Percentiles rank a stretch among this genome's conserved stretches.
Evolutionary conservation across 2,797 vertebrate genomes (phyloP).

Genomic region (Spheniscus humboldti): DNA sequence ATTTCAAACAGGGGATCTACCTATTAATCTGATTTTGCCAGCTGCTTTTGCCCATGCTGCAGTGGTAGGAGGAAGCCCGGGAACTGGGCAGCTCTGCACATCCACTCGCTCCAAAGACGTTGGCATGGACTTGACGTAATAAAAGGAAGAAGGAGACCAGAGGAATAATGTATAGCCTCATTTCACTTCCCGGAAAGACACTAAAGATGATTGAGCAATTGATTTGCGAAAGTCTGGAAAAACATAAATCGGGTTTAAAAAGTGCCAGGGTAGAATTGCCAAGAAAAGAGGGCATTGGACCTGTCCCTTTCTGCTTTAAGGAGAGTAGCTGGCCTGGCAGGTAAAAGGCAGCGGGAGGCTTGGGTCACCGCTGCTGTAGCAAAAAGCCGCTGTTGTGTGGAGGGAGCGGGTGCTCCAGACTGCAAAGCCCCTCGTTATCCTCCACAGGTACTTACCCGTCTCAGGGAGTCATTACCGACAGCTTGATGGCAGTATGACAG

Average conservation of each 20-base stretch:
- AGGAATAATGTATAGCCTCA: background rate
- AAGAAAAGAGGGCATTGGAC: background rate
- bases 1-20: background rate
- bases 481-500: background rate
- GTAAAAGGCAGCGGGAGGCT: background rate
- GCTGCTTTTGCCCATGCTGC: background rate
- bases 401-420: background rate
- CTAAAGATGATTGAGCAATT: constrained; percentile 9
- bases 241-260: background rate
- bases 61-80: background rate
- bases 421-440: background rate
- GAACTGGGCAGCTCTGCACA: background rate
- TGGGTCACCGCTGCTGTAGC: background rate
- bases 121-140: background rate
- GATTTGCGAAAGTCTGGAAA: background rate
- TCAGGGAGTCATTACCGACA: background rate
- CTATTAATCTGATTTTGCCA: background rate
- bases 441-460: background rate
- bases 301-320: background rate
- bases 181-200: constrained; percentile 47
- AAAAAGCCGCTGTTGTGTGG: background rate
- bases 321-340: background rate
- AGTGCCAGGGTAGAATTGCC: background rate
- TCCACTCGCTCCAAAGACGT: background rate
- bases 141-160: background rate